These are phyloP conservation scores for Indri indri DNA, from an alignment of 2,113 vertebrate genomes.

Conservation along the genomic window DNA sequence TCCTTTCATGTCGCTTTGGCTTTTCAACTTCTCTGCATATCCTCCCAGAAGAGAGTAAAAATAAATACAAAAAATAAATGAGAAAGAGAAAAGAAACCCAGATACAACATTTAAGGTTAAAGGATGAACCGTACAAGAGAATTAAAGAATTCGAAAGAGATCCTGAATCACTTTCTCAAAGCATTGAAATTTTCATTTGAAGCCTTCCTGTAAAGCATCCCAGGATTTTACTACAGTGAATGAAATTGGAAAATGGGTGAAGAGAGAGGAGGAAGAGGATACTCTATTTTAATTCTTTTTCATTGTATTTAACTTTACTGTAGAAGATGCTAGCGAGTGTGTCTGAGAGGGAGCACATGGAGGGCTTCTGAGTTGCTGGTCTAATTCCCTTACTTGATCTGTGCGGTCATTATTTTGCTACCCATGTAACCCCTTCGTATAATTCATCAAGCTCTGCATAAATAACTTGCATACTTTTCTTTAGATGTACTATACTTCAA, in stretches of 20 bases:
- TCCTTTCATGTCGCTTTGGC: conserved; percentile 47
- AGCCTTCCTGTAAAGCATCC: neutral
- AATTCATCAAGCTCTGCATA: neutral
- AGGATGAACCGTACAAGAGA: conserved; percentile 6
- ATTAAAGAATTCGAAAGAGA: conserved; percentile 2
- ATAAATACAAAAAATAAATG: conserved; percentile 9
- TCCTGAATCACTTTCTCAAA: conserved; percentile 35
- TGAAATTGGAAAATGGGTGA: neutral
- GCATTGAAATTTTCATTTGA: neutral
- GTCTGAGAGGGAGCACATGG: neutral
- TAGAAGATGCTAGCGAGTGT: neutral
- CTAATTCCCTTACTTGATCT: neutral
- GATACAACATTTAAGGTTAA: conserved; percentile 33
- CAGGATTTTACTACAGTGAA: neutral
- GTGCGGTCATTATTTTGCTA: neutral
- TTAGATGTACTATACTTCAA: neutral
- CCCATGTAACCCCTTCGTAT: neutral
- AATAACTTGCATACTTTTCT: neutral
- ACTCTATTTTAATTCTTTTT: neutral
- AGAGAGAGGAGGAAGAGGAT: neutral
- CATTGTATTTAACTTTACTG: neutral
- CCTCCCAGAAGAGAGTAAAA: conserved; percentile 28
- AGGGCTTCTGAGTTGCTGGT: neutral
- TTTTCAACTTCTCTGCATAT: conserved; percentile 31
- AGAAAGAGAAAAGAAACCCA: neutral